Base-by-base conservation (phyloP, 2,888 invertebrate genomes). In the Plebejus anna region DNA sequence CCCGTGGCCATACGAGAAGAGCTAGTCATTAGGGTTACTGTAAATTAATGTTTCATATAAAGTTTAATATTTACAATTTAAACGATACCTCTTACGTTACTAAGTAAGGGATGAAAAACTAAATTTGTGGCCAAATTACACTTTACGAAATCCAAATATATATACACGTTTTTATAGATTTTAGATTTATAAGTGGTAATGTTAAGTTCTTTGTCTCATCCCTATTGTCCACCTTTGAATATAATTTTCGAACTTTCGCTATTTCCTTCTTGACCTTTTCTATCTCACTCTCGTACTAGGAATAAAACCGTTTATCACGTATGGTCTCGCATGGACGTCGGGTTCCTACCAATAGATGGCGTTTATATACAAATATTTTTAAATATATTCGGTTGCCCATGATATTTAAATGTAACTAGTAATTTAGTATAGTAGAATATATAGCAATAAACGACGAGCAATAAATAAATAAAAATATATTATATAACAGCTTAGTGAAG, bases 121-220 rank as follows among this genome's bases (percentile, higher is more conserved):
- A 92, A 90, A 91, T 91, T 90, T 89, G 94, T 94, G 94, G 94
- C 94, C 94, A 94, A 94, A 94, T 92, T 94, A 94, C 89, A 89
- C 84, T 87, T 92, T 92, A 92, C 88, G 86, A 89, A 90, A 92
- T 91, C 89, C 89, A 91, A 92, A 92, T 92, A 93, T 92, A 91
- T 92, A 92, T 91, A 92, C 90, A 92, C 89, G 86, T 86, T 88
- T 90, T 90, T 90, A 88, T 92, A 91, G 90, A 84, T 82, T 83
- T 57, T 89, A 90, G 89, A 87, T 78, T 86, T 83, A 81, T 87
- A 85, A 85, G 84, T 80, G 82, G 79, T 82, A 80, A 78, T 76
- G 78, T 83, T 84, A 82, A 82, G 83, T 84, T 85, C 80, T 82
- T 81, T 84, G 80, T 78, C 79, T 75, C 76, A 76, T 72, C 75